Conservation (phyloP, 2,888 invertebrate species). For the Phlogophora meticulosa region DNA sequence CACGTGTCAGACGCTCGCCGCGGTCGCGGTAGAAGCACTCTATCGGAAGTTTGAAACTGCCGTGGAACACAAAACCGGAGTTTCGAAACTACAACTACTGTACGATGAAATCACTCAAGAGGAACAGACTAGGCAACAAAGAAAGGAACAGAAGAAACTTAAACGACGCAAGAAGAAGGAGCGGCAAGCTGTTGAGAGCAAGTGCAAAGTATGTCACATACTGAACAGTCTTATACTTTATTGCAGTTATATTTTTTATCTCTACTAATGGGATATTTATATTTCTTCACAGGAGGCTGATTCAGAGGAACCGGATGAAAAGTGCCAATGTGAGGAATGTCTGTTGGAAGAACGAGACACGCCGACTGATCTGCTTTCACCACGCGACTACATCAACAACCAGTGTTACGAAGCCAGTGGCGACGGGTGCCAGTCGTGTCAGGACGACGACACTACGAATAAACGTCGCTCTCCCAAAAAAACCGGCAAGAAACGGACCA, state of each 20-base stretch:
- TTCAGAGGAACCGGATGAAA: constrained; percentile 88
- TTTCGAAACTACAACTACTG: constrained; percentile 96
- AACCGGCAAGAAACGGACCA: constrained; percentile 80
- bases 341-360: constrained; percentile 85
- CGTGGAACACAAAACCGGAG: constrained; percentile 96
- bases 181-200: constrained; percentile 84
- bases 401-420: constrained; percentile 80
- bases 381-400: constrained; percentile 77
- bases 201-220: constrained; percentile 81
- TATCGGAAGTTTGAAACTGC: constrained; percentile 97
- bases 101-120: constrained; percentile 97
- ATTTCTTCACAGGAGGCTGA: constrained; percentile 82
- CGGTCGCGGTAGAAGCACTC: constrained; percentile 96
- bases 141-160: constrained; percentile 96
- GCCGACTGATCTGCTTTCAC: constrained; percentile 83
- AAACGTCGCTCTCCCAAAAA: constrained; percentile 84
- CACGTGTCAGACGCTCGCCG: constrained; percentile 98
- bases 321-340: constrained; percentile 89
- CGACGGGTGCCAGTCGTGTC: constrained; percentile 86
- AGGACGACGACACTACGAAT: constrained; percentile 84
- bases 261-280: constrained; percentile 38
- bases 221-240: not conserved
- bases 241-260: not conserved
- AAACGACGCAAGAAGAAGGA: constrained; percentile 94
- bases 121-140: constrained; percentile 95